Percentiles rank a stretch among this genome's conserved stretches.
phyloP scores from a whole-genome alignment of 2,888 invertebrate species.

The Pseudococcus longispinus region DNA sequence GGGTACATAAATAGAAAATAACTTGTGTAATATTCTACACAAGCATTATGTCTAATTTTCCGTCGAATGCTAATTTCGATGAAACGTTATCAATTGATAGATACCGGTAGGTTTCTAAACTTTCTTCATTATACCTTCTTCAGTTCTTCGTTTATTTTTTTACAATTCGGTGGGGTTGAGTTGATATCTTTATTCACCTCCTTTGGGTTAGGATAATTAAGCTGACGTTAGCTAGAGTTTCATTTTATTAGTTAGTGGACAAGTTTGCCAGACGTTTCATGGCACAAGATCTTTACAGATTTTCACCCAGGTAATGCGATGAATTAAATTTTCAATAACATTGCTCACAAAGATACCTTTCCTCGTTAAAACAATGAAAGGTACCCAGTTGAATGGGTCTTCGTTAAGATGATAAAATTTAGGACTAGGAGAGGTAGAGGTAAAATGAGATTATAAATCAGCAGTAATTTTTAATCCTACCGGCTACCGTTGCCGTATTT shows the following conservation, averaged over 20 bases:
- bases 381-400: background rate
- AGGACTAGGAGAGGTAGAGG: background rate
- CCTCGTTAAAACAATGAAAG: background rate
- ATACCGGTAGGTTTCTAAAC: too few species aligned
- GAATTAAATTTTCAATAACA: conserved; percentile 6
- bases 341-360: background rate
- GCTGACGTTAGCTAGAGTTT: background rate
- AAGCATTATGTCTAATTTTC: too few species aligned
- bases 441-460: background rate
- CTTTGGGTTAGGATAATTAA: background rate
- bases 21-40: too few species aligned
- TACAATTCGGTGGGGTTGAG: background rate
- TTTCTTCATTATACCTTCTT: background rate
- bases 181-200: background rate
- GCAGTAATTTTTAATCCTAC: background rate
- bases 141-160: too few species aligned
- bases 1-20: too few species aligned
- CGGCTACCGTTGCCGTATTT: too few species aligned
- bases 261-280: conserved; percentile 16
- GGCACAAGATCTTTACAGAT: background rate
- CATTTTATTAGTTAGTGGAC: background rate
- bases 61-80: background rate
- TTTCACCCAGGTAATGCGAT: background rate
- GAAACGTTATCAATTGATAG: too few species aligned
- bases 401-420: background rate